These are phyloP conservation scores for Symphodus melops DNA, from an alignment of 2,113 vertebrate genomes.

Conservation along the genomic window DNA sequence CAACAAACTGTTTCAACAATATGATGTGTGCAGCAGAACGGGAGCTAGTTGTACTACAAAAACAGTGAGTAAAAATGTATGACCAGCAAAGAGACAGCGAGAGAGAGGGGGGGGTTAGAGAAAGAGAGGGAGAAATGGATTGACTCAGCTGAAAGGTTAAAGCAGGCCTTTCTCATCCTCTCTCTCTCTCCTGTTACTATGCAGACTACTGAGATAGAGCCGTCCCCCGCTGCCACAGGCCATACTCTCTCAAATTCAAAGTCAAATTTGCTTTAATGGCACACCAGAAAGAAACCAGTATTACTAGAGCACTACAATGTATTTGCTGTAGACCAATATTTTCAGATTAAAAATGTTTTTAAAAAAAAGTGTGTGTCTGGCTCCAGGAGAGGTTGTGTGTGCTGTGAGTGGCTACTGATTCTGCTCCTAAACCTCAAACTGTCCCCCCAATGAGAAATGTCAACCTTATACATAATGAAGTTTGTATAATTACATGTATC, in stretches of 20 bases:
- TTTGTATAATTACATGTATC: not conserved
- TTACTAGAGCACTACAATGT: conserved; percentile 40
- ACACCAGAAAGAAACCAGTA: conserved; percentile 35
- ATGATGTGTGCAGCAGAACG: conserved; percentile 2
- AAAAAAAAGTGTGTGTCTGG: not conserved
- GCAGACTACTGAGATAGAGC: conserved; percentile 70
- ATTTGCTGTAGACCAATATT: conserved; percentile 47
- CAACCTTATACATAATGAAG: no score
- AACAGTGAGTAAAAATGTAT: conserved; percentile 29
- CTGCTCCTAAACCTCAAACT: no score
- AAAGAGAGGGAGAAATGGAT: conserved; percentile 39
- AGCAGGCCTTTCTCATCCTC: conserved; percentile 63
- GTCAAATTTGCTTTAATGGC: conserved; percentile 68
- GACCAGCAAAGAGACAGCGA: conserved; percentile 25
- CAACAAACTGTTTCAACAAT: conserved; percentile 15
- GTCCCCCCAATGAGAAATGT: no score
- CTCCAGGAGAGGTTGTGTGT: no score
- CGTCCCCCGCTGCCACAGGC: conserved; percentile 63
- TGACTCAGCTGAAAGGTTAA: conserved; percentile 77
- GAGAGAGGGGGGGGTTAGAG: not conserved
- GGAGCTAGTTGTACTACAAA: conserved; percentile 25
- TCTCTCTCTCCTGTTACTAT: conserved; percentile 78
- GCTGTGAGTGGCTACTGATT: no score
- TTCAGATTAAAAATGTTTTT: conserved; percentile 37
- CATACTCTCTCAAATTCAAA: conserved; percentile 62